A percentile compares a stretch with the other conserved stretches of the same genome.
These are phyloP conservation scores for Eulemur rufifrons DNA, from an alignment of 2,113 vertebrate genomes.

Conservation along the genomic window DNA sequence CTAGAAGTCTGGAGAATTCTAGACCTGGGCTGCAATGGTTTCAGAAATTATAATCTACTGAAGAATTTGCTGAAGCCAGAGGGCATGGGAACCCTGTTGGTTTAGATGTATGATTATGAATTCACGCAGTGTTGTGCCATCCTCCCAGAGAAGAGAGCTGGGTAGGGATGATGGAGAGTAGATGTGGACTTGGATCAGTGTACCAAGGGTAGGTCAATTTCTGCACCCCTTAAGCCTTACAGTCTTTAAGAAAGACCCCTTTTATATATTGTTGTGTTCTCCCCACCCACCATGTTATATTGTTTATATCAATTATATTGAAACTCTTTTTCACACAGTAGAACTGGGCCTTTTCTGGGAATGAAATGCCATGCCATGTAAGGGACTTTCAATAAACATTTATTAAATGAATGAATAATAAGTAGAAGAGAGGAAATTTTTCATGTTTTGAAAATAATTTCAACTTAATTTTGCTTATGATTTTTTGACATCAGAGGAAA, in stretches of 20 bases:
- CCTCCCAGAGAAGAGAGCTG: neutral
- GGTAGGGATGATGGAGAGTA: neutral
- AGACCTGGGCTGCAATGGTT: neutral
- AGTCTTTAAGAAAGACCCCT: neutral
- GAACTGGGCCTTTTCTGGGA: neutral
- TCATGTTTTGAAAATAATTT: constrained; percentile 34
- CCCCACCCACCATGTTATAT: neutral
- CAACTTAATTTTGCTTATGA: constrained; percentile 22
- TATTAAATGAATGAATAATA: constrained; percentile 20
- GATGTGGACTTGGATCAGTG: neutral
- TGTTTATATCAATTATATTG: neutral
- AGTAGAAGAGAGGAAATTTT: neutral
- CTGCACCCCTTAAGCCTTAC: neutral
- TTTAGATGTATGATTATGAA: neutral
- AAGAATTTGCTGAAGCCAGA: neutral
- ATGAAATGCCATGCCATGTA: neutral
- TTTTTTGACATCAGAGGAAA: constrained; percentile 26
- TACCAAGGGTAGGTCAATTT: neutral
- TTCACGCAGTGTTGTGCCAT: neutral
- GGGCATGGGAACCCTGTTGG: neutral
- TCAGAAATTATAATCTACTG: neutral
- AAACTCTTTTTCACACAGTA: neutral
- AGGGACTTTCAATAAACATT: neutral
- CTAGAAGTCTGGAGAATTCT: neutral
- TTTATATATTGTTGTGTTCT: neutral